Evolutionary conservation across 2,113 vertebrate genomes (phyloP).

Genomic region (Cnemophilus loriae): DNA sequence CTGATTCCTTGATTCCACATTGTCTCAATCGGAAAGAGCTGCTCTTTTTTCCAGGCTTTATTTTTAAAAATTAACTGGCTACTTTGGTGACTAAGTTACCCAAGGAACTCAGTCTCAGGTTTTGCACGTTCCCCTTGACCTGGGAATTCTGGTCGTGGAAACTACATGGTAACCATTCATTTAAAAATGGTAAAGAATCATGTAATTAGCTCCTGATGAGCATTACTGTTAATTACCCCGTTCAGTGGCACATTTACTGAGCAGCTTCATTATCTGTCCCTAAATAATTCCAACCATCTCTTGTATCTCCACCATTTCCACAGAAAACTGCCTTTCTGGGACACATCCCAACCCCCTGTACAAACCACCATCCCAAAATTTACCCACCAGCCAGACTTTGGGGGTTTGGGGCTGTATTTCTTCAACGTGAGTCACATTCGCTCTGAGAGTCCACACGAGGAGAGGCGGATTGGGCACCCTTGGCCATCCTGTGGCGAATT

Average conservation of each 20-base stretch:
- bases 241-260: not conserved
- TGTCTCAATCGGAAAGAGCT: not conserved
- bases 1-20: rapidly evolving
- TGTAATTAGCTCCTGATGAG: slow-evolving; percentile 18
- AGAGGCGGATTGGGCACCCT: rapidly evolving
- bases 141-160: not conserved
- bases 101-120: not conserved
- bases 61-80: not conserved
- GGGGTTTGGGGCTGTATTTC: not conserved
- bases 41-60: not conserved
- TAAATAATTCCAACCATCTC: not conserved
- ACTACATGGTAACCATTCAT: not conserved
- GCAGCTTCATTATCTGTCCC: not conserved
- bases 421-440: rapidly evolving
- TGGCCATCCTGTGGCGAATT: rapidly evolving
- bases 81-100: not conserved
- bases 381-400: no score
- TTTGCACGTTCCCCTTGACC: not conserved
- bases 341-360: not conserved
- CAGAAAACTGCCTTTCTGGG: not conserved
- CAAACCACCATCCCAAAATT: not conserved
- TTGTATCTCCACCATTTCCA: not conserved
- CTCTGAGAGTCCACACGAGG: rapidly evolving
- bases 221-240: not conserved
- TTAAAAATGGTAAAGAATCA: not conserved